Base-by-base conservation (phyloP, 2,113 vertebrate species). In the Oplegnathus fasciatus region DNA sequence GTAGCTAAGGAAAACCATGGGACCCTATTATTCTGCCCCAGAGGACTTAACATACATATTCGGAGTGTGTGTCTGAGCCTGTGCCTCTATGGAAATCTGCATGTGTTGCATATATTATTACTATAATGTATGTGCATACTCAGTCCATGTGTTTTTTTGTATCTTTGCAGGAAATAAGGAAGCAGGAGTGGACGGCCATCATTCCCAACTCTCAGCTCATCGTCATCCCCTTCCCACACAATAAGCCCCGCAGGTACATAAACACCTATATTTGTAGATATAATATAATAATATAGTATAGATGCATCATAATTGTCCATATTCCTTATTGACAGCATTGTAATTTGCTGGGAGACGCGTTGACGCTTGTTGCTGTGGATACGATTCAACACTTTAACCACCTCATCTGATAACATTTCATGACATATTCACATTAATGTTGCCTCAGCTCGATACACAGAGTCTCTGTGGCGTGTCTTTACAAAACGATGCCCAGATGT, bases 131-230 rank as follows among this genome's bases (percentile, higher is more conserved):
- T 72, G 24, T 52, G 48, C 32, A 58, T 6, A 22, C 1, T 40
- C 26, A 62, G 2, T 64, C 67, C 0, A 46, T 77, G 50, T 46
- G 28, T 81, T 79, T 66, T n/a, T 83, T 15, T 80, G 15, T 84
- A 9, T 90, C 22, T 90, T 92, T 95, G 40, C 91, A 99, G 98
- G 92, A 95, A 13, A 22, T 96, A 69, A 95, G 97, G 87, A 97
- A 91, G 75, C 96, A 98, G 88, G 98, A 99, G 84, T 99, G 98
- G 98, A 99, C 97, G 1, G 98, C 98, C 75, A 99, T 99, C 92
- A 99, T 99, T 88, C 98, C 98, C 55, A 99, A 99, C 92, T 99
- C 98, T 40, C 98, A 99, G 94, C 97, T 99, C 4, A 99, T 99
- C 24, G 98, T 99, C 90, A 99, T 99, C 87, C 98, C 98, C 0